Evolutionary conservation across 2,888 invertebrate genomes (phyloP).

Genomic region (Epinotia demarniana): DNA sequence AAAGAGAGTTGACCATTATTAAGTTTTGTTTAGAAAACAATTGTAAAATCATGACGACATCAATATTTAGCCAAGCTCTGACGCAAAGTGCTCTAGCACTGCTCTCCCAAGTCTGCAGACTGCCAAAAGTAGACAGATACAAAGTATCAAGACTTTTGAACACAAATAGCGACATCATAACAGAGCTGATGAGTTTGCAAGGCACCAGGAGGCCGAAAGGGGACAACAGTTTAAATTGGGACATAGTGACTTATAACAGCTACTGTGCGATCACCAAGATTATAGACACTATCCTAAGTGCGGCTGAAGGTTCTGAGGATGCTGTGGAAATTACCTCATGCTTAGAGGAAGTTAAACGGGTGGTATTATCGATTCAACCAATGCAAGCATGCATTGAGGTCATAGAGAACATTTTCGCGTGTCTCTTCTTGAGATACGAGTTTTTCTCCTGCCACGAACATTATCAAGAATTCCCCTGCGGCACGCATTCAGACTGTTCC

Average conservation of each 20-base stretch:
- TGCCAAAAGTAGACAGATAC: conserved; percentile 79
- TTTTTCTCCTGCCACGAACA: conserved; percentile 84
- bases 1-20: conserved; percentile 78
- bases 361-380: conserved; percentile 78
- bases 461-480: conserved; percentile 74
- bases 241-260: conserved; percentile 79
- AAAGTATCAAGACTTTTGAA: conserved; percentile 79
- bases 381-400: conserved; percentile 84
- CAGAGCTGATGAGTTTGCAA: conserved; percentile 67
- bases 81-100: conserved; percentile 79
- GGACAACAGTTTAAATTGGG: conserved; percentile 68
- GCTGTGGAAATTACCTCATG: conserved; percentile 70
- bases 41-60: conserved; percentile 80
- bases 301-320: conserved; percentile 65
- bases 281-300: conserved; percentile 77
- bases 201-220: conserved; percentile 53
- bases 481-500: conserved; percentile 79
- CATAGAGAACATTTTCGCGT: conserved; percentile 89
- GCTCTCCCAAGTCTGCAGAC: conserved; percentile 80
- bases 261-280: conserved; percentile 81
- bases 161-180: conserved; percentile 75
- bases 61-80: conserved; percentile 77
- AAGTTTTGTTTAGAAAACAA: conserved; percentile 81
- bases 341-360: conserved; percentile 77
- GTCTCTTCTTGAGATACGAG: conserved; percentile 87